Evolutionary conservation across 2,888 invertebrate genomes (phyloP), one percentile per base, ranked within the genome.

Genomic region (Andrena bicolor): DNA sequence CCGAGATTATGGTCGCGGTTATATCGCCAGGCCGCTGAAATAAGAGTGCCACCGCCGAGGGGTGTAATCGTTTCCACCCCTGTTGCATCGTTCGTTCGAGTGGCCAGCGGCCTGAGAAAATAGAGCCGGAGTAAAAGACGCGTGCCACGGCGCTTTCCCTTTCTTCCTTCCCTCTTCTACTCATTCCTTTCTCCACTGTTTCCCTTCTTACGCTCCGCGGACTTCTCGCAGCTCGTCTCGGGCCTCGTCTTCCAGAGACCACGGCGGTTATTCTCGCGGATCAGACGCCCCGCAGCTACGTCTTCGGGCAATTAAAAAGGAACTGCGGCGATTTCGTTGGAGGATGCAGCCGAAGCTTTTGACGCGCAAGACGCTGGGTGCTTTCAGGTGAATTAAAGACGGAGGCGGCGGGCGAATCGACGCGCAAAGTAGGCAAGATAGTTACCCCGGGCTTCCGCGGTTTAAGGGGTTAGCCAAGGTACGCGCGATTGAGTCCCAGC

Each of bases 1-100:
- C 71, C 76, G 87, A 83, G 83, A 85, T 86, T 82, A 83, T 80
- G 78, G 65, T 81, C 85, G 85, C 75, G 85, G 80, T 85, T 85
- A 60, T 69, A 76, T 65, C 30, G 71, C 75, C 64, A 32, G 26
- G 8, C 26, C 20, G 51, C 66, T 70, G 69, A 75, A 84, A 82
- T 79, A 84, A 86, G 82, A 82, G 80, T 78, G 69, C 61, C 73
- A 70, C 49, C 56, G 23, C 51, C 35, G 63, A 3, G 32, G 26
- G 20, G 8, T 32, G 20, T 32, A 64, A 60, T 74, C 66, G 70
- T 26, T 68, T 8, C 41, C 5, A n/a, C 56, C 65, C 68, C 72
- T 72, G 76, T 80, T 72, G 80, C 76, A 16, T n/a, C 28, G 58
- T 23, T 30, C 35, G 51, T 7, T 76, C 72, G 49, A 58, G 23